These are phyloP conservation scores for Lasioglossum malachurum DNA, from an alignment of 2,888 invertebrate species.

Conservation along the genomic window DNA sequence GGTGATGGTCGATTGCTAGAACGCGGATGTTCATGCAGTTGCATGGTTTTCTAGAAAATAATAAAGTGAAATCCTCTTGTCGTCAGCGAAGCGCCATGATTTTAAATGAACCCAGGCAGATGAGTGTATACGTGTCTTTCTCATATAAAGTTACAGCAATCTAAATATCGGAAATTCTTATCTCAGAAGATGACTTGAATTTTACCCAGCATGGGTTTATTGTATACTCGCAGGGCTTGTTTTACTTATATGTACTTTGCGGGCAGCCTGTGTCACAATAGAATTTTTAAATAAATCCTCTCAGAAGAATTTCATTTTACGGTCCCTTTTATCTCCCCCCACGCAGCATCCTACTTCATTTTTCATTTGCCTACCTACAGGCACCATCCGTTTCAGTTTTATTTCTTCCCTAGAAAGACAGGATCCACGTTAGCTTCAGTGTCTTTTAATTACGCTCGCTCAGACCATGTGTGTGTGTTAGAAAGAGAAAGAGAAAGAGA, in stretches of 20 bases:
- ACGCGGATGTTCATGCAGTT: background rate
- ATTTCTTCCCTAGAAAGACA: conserved; percentile 2
- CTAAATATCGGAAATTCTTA: background rate
- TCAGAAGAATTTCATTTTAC: conserved; percentile 11
- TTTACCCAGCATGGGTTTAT: background rate
- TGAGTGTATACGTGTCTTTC: background rate
- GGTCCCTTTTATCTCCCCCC: background rate
- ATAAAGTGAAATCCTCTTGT: background rate
- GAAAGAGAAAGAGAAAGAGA: background rate
- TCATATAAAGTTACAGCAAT: background rate
- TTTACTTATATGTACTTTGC: background rate
- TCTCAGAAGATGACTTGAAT: background rate
- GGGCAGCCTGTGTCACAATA: background rate
- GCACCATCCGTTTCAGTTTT: background rate
- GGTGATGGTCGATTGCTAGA: conserved; percentile 14
- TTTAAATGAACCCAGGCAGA: background rate
- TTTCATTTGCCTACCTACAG: conserved; percentile 11
- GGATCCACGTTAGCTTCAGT: background rate
- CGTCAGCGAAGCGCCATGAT: background rate
- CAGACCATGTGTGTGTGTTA: background rate
- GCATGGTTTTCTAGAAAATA: background rate
- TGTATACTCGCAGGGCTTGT: background rate
- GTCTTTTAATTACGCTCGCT: background rate
- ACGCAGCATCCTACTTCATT: background rate
- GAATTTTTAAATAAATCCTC: background rate